These are phyloP conservation scores for Plutomurus gul DNA, from an alignment of 1,140 invertebrate genomes.

Conservation along the genomic window DNA sequence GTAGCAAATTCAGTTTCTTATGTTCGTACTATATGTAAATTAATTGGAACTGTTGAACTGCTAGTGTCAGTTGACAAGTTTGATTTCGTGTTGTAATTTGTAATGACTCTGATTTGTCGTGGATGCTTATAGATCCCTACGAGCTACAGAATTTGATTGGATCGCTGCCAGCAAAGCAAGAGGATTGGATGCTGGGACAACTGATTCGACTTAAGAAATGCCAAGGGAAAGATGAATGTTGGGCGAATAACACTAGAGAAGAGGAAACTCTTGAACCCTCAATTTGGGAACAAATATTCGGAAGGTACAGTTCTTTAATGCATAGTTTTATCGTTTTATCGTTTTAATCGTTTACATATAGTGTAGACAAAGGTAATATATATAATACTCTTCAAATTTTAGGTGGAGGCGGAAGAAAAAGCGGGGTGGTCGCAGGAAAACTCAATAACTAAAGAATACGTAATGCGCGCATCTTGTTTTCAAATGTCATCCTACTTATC, in stretches of 20 bases:
- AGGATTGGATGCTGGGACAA: slow-evolving; percentile 50
- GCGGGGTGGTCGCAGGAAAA: background rate
- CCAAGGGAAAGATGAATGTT: slow-evolving; percentile 45
- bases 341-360: no score
- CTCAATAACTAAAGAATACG: background rate
- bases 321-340: no score
- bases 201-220: slow-evolving; percentile 46
- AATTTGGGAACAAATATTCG: slow-evolving; percentile 52
- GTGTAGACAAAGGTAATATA: no score
- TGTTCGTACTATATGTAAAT: background rate
- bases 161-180: slow-evolving; percentile 36
- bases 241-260: background rate
- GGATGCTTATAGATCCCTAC: slow-evolving; percentile 46
- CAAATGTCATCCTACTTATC: no score
- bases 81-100: no score
- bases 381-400: no score
- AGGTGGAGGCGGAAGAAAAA: slow-evolving; percentile 29
- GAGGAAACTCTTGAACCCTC: slow-evolving; percentile 40
- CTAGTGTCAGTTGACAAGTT: no score
- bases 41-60: no score
- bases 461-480: no score
- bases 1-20: slow-evolving; percentile 59
- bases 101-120: no score
- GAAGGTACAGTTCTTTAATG: slow-evolving; percentile 32
- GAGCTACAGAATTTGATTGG: slow-evolving; percentile 45